Base-by-base conservation (phyloP, 2,888 invertebrate species). In the Phortica magna region DNA sequence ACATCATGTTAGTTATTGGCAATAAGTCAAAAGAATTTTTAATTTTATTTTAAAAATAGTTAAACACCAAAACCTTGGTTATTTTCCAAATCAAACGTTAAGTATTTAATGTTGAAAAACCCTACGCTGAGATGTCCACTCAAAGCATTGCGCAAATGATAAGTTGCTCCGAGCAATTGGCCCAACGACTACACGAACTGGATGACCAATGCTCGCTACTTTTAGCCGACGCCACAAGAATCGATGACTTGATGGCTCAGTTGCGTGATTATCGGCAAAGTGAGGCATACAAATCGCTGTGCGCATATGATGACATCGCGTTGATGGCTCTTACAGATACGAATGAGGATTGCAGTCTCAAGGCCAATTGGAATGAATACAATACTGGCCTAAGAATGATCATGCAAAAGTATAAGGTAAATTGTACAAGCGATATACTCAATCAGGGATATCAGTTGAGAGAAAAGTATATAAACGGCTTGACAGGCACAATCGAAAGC, bases 281-380 rank as follows among this genome's bases (percentile, higher is more conserved):
- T 53, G 78, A 82, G 7, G 39, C 81, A 70, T 57, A 83, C 0
- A 88, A 82, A 71, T 79, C 83, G 31, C 75, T 87, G 19, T 68
- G 82, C 2, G 78, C 79, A 22, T 71, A 81, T 17, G 79, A 78
- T 65, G 55, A 64, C 14, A 78, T 81, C 19, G 77, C 77, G 1
- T 76, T 78, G 14, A 48, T 48, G 9, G 7, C 2, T 14, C 48
- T 48, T 6, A 48, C 48, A 48, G 48, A 48, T 6, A 14, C 2
- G 5, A 31, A 31, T 48, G 10, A 48, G 7, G 48, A 9, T 12
- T 2, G 10, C 48, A 14, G 10, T 12, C 48, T 48, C 9, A 48
- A 48, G 14, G 48, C 9, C 1, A 48, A 48, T 2, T 48, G 48
- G 48, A 78, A 80, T 0, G 81, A 82, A 17, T 83, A 78, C 22